Percentiles rank a stretch among this genome's conserved stretches.
These are phyloP conservation scores for Virgularia gustaviana DNA, from an alignment of 92 coral and sea anemone genomes.

Conservation along the genomic window DNA sequence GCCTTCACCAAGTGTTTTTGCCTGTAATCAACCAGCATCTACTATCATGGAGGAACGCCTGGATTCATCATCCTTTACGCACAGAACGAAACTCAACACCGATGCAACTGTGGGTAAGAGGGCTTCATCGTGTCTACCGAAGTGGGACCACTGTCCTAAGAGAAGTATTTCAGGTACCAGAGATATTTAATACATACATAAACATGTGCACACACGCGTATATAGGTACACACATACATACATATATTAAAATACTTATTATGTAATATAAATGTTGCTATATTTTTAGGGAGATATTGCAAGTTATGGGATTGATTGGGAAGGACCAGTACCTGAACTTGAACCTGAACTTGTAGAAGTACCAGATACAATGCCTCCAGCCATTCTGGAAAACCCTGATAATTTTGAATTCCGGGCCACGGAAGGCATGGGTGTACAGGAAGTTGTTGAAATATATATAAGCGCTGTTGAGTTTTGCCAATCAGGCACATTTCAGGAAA, in stretches of 20 bases:
- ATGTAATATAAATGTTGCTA: no score
- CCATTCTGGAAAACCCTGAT: no score
- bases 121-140: constrained; percentile 9
- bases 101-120: constrained; percentile 32
- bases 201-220: no score
- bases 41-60: constrained; percentile 55
- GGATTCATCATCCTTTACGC: constrained; percentile 5
- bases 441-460: no score
- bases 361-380: no score
- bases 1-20: constrained; percentile 52
- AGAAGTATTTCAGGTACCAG: constrained; percentile 24
- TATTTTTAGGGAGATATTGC: neutral
- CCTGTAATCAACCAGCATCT: constrained; percentile 53
- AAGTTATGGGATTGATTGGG: constrained; percentile 9
- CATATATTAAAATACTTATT: no score
- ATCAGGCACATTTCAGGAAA: no score
- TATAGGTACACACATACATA: no score
- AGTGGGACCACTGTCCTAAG: constrained; percentile 5
- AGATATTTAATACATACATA: no score
- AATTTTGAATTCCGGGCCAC: no score
- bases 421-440: no score
- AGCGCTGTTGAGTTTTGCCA: no score
- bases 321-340: neutral
- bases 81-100: constrained; percentile 11
- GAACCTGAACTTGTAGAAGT: neutral